A percentile compares a stretch with the other conserved stretches of the same genome.
These are phyloP conservation scores for Grantiella picta DNA, from an alignment of 2,113 vertebrate species.

Conservation along the genomic window DNA sequence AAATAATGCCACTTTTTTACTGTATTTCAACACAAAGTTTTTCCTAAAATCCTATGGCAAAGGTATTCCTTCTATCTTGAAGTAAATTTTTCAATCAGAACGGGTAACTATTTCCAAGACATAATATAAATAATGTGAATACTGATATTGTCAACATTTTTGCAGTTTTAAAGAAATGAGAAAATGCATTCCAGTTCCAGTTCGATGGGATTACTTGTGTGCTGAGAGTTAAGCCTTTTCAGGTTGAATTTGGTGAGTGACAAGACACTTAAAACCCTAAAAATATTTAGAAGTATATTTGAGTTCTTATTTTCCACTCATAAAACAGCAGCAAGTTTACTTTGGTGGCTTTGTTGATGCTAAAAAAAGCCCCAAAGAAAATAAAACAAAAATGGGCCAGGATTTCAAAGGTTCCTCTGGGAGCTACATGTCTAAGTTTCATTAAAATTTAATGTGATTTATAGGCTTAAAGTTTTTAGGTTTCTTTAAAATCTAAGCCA, in stretches of 20 bases:
- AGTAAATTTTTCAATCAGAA: not conserved
- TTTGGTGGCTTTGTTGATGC: not conserved
- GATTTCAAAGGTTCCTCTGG: constrained; percentile 12
- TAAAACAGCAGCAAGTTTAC: constrained; percentile 13
- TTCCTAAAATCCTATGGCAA: not conserved
- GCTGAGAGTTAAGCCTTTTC: constrained; percentile 36
- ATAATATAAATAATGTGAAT: not conserved
- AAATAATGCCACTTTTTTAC: not conserved
- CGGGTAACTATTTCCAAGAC: not conserved
- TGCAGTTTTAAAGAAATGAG: not conserved
- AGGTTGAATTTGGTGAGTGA: constrained; percentile 32
- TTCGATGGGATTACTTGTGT: constrained; percentile 33
- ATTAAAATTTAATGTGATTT: constrained; percentile 33
- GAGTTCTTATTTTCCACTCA: constrained; percentile 33
- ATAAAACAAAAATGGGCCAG: not conserved
- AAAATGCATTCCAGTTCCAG: constrained; percentile 33
- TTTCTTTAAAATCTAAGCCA: constrained; percentile 27
- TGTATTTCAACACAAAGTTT: not conserved
- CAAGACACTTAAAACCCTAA: constrained; percentile 30
- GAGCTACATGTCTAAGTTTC: not conserved
- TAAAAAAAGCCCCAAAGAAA: not conserved
- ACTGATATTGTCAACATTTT: not conserved
- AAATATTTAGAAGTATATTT: constrained; percentile 32
- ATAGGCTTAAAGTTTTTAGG: not conserved
- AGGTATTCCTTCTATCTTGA: not conserved